phyloP scores from a whole-genome alignment of 2,113 vertebrate species.

The Peromyscus leucopus region DNA sequence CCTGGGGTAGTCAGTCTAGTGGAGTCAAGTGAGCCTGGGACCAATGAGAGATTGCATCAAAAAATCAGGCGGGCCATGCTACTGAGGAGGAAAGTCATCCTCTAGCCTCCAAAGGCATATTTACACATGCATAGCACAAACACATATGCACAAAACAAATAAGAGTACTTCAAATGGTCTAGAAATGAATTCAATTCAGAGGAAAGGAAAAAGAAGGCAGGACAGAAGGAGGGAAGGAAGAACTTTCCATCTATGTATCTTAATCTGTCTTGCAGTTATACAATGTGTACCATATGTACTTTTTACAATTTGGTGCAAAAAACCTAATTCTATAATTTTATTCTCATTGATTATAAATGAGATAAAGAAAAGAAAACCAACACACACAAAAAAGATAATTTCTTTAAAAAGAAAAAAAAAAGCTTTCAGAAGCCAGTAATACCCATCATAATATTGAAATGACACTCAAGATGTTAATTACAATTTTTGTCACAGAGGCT shows the following conservation, averaged over 20 bases:
- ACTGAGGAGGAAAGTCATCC: background rate
- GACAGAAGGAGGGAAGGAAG: background rate
- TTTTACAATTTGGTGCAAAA: background rate
- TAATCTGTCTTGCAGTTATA: background rate
- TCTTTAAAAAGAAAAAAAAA: background rate
- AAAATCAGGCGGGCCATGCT: background rate
- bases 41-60: background rate
- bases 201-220: background rate
- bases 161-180: background rate
- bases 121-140: background rate
- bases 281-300: background rate
- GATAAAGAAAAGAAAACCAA: background rate
- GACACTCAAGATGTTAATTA: background rate
- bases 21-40: background rate
- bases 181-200: constrained; percentile 25
- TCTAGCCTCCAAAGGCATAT: background rate
- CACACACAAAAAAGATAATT: background rate
- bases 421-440: background rate
- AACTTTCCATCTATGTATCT: background rate
- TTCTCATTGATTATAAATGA: background rate
- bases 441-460: background rate
- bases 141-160: background rate
- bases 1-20: background rate
- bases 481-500: background rate
- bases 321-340: background rate